Base-by-base conservation (phyloP, 2,113 vertebrate genomes). In the Todiramphus saurophagus region DNA sequence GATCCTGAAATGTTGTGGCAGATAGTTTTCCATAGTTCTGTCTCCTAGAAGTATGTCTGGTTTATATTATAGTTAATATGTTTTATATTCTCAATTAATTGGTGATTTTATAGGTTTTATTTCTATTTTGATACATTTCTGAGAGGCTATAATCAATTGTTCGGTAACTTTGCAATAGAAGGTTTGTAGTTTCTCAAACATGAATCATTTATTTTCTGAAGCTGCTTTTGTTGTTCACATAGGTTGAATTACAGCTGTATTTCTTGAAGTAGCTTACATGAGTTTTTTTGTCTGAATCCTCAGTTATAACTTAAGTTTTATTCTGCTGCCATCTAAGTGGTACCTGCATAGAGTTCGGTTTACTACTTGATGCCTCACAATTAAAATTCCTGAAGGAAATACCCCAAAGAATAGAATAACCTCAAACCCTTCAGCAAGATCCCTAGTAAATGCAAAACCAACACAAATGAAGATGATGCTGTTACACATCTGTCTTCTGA, bases 211-310 rank as follows among this genome's bases (percentile, higher is more conserved):
- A 78, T 96, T 90, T 86, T 30, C 17, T 58, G 31, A 59, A 33
- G 15, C 44, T 67, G n/a, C 30, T 68, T 91, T 48, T 93, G 17
- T 96, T 75, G 21, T 74, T 11, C n/a, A 19, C 3, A 2, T 60
- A 41, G 37, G 55, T 86, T 95, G 44, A 87, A 55, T 58, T 87
- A 75, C 55, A 70, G 20, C 60, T 12, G 11, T 50, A 25, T 53
- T 82, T 96, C 82, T 87, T 94, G 30, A 95, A n/a, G 76, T 79
- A 74, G 48, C 44, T 96, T 92, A 55, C 82, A 74, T 75, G 90
- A 84, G 51, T 97, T 97, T 92, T 96, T 94, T 92, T 96, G 75
- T 83, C 67, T 89, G 91, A 96, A 80, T 84, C n/a, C 60, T 89
- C 80, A 92, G 30, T 90, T 93, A 87, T n/a, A 62, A 33, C 39